Percentiles rank a stretch among this genome's conserved stretches.
phyloP scores from a whole-genome alignment of 1,140 invertebrate genomes.

The Drosophila ohnishii region DNA sequence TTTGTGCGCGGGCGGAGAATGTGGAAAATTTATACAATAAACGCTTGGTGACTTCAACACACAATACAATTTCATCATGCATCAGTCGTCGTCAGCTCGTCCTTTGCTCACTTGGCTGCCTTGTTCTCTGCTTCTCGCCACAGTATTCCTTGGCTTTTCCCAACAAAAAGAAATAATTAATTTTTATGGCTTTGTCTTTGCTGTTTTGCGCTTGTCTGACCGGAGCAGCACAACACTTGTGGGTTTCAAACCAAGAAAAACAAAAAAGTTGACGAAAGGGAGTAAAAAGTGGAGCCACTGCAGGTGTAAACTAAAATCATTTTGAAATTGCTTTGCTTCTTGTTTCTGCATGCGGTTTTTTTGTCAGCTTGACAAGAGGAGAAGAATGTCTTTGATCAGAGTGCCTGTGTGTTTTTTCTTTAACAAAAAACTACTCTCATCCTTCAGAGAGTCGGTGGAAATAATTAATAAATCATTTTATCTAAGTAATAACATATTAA shows the following conservation, averaged over 20 bases:
- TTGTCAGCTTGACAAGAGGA: not conserved
- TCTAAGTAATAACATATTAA: no score
- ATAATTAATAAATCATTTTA: no score
- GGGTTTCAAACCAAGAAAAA: not conserved
- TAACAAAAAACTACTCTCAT: not conserved
- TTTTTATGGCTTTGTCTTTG: slow-evolving; percentile 62
- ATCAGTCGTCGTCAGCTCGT: slow-evolving; percentile 59
- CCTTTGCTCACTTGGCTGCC: slow-evolving; percentile 16
- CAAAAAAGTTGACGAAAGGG: slow-evolving; percentile 1
- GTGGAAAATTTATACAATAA: slow-evolving; percentile 67
- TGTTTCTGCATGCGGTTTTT: slow-evolving; percentile 11
- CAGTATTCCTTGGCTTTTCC: slow-evolving; percentile 27
- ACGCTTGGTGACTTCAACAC: slow-evolving; percentile 45
- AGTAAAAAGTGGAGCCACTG: slow-evolving; percentile 17
- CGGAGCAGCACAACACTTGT: not conserved
- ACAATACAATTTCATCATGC: slow-evolving; percentile 66
- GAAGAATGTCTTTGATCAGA: slow-evolving; percentile 12
- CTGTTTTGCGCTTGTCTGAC: slow-evolving; percentile 7
- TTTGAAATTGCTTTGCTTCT: slow-evolving; percentile 49
- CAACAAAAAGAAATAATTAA: slow-evolving; percentile 68
- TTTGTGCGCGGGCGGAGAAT: slow-evolving; percentile 20
- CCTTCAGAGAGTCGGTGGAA: not conserved
- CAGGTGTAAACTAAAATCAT: slow-evolving; percentile 63
- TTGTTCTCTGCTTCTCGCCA: slow-evolving; percentile 29
- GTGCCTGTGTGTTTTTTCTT: no score